Percentiles rank a stretch among this genome's conserved stretches.
Evolutionary conservation across 1,140 invertebrate genomes (phyloP).

Genomic region (Zaprionus ghesquierei): DNA sequence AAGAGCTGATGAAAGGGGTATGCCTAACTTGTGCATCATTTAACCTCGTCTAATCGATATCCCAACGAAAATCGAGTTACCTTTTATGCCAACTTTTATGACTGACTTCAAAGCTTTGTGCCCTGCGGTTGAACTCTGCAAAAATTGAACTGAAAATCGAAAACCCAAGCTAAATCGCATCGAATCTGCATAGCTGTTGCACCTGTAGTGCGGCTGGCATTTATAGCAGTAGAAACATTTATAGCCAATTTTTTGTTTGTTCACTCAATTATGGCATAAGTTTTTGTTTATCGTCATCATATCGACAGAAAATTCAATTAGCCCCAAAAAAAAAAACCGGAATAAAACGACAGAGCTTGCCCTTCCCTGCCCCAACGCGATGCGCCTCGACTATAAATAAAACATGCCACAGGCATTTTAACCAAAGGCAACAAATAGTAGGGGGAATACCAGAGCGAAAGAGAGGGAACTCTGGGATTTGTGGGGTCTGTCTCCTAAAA

Average conservation of each 20-base stretch:
- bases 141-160: neutral
- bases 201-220: neutral
- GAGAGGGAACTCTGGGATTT: neutral
- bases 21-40: neutral
- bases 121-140: neutral
- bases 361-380: neutral
- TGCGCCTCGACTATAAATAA: slow-evolving; percentile 57
- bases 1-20: too few species aligned
- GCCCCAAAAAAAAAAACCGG: slow-evolving; percentile 24
- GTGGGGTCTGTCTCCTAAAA: slow-evolving; percentile 16
- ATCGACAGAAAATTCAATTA: slow-evolving; percentile 53
- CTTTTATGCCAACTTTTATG: neutral
- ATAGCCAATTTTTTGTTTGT: neutral
- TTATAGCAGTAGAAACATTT: neutral
- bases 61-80: neutral
- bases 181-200: neutral
- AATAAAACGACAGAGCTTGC: neutral
- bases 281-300: slow-evolving; percentile 44
- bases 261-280: neutral
- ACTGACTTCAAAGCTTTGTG: neutral
- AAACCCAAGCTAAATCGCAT: neutral
- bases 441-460: neutral
- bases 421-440: neutral
- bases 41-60: neutral
- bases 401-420: slow-evolving; percentile 49